Conservation (phyloP, 2,113 vertebrate genomes). For the Marmota monax region DNA sequence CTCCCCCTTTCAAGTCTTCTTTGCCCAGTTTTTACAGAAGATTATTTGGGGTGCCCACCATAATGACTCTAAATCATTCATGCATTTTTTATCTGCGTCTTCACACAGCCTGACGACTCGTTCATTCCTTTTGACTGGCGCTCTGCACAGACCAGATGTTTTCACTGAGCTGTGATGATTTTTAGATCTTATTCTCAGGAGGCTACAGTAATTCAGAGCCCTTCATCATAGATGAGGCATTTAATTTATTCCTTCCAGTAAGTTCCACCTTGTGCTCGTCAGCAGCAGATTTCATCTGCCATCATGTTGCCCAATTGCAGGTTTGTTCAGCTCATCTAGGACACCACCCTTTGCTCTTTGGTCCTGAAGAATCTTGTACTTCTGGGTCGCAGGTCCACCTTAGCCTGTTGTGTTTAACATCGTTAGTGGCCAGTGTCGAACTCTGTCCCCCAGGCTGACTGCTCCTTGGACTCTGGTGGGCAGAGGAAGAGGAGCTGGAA, state of each 20-base stretch:
- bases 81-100: conserved; percentile 11
- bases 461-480: not conserved
- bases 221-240: not conserved
- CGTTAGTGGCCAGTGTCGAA: too few relatives aligned
- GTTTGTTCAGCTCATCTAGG: not conserved
- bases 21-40: conserved; percentile 43
- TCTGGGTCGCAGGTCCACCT: not conserved
- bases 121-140: conserved; percentile 55
- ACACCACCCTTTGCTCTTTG: not conserved
- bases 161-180: conserved; percentile 12
- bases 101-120: conserved; percentile 26
- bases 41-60: not conserved
- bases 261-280: not conserved
- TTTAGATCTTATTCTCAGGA: conserved; percentile 69
- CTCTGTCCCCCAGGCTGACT: too few relatives aligned
- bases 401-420: not conserved
- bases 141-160: conserved; percentile 71
- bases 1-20: not conserved
- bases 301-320: not conserved
- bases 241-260: conserved; percentile 53
- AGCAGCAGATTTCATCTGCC: not conserved
- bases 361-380: not conserved
- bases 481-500: accelerated
- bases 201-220: conserved; percentile 40
- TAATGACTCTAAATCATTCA: conserved; percentile 21